A percentile compares a stretch with the other conserved stretches of the same genome.
Evolutionary conservation across 2,888 invertebrate species (phyloP).

Genomic region (Punctoribates punctum): DNA sequence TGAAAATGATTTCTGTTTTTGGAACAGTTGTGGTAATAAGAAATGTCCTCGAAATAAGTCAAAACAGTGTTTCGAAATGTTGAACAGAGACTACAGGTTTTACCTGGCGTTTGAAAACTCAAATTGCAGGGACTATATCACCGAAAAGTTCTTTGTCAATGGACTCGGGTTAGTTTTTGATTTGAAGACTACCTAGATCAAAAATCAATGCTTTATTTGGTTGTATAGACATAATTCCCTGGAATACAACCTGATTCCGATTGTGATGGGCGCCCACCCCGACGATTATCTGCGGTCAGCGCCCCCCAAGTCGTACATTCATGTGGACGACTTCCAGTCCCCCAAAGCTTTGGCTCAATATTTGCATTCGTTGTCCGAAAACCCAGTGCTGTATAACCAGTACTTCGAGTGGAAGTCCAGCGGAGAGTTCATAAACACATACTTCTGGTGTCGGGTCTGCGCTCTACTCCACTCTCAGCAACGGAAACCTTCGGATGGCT

Average conservation of each 20-base stretch:
- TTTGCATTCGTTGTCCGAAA: slow-evolving; percentile 74
- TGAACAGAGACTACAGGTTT: slow-evolving; percentile 90
- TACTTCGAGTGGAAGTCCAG: slow-evolving; percentile 80
- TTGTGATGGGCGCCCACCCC: slow-evolving; percentile 92
- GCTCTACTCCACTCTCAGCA: slow-evolving; percentile 67
- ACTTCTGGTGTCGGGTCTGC: slow-evolving; percentile 86
- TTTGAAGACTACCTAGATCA: background rate
- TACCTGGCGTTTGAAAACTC: slow-evolving; percentile 96
- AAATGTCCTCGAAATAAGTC: slow-evolving; percentile 73
- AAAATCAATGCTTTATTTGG: background rate
- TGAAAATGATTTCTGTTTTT: background rate
- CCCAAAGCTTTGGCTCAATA: slow-evolving; percentile 83
- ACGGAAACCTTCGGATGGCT: slow-evolving; percentile 13
- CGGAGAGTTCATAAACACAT: slow-evolving; percentile 93
- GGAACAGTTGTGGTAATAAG: slow-evolving; percentile 70
- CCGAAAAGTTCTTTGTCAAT: slow-evolving; percentile 95
- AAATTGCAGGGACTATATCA: slow-evolving; percentile 91
- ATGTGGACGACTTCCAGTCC: slow-evolving; percentile 89
- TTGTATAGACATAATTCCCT: slow-evolving; percentile 11
- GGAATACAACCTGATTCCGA: slow-evolving; percentile 77
- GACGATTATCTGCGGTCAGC: slow-evolving; percentile 84
- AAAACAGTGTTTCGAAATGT: slow-evolving; percentile 80
- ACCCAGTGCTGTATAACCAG: slow-evolving; percentile 86
- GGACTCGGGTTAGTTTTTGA: slow-evolving; percentile 56
- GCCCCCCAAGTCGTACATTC: slow-evolving; percentile 86